Evolutionary conservation across 2,888 invertebrate genomes (phyloP).

Genomic region (Oscheius sp.): DNA sequence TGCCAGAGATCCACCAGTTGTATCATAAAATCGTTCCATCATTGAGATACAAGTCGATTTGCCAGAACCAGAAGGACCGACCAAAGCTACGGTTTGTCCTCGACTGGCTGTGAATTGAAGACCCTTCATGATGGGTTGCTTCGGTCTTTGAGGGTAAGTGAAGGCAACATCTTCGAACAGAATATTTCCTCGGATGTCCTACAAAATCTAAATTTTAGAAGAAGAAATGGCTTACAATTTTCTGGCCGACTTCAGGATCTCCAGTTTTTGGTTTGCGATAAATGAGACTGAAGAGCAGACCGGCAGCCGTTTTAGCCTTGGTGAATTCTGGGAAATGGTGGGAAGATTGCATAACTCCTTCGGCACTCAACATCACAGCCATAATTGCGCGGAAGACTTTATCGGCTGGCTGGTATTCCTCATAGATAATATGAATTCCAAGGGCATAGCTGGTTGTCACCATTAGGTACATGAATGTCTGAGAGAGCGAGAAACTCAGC

Average conservation of each 20-base stretch:
- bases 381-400: slow-evolving; percentile 38
- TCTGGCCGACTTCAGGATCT: slow-evolving; percentile 47
- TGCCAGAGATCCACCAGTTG: slow-evolving; percentile 77
- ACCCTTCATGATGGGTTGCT: slow-evolving; percentile 64
- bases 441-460: slow-evolving; percentile 43
- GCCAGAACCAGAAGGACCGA: slow-evolving; percentile 84
- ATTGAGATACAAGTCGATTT: slow-evolving; percentile 87
- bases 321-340: slow-evolving; percentile 71
- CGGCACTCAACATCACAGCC: slow-evolving; percentile 49
- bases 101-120: slow-evolving; percentile 67
- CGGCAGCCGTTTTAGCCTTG: slow-evolving; percentile 71
- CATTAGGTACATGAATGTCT: slow-evolving; percentile 53
- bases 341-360: slow-evolving; percentile 51
- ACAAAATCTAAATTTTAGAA: slow-evolving; percentile 31
- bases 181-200: slow-evolving; percentile 67
- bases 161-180: slow-evolving; percentile 70
- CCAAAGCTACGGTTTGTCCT: slow-evolving; percentile 70
- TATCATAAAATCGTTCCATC: slow-evolving; percentile 85
- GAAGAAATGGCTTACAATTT: slow-evolving; percentile 23
- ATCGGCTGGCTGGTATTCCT: slow-evolving; percentile 33
- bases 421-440: slow-evolving; percentile 45
- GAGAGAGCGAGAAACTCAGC: slow-evolving; percentile 49
- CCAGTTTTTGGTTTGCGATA: slow-evolving; percentile 69
- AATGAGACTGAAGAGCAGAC: slow-evolving; percentile 70
- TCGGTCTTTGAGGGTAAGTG: slow-evolving; percentile 70